These are phyloP conservation scores for Mamestra configurata DNA, from an alignment of 1,140 invertebrate genomes.

Conservation along the genomic window DNA sequence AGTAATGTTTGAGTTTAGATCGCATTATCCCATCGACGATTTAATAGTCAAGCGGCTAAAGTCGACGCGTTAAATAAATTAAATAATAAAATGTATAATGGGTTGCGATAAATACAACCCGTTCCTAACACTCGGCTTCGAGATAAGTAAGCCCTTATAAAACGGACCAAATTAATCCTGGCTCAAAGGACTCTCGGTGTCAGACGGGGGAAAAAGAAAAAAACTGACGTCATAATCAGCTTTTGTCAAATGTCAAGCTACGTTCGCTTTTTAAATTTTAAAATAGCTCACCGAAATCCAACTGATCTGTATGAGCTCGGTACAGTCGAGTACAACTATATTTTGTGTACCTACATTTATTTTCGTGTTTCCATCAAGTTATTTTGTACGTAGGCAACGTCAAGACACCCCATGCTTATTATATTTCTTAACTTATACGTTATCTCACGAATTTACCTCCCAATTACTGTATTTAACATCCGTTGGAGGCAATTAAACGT, in stretches of 20 bases:
- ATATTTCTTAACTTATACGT: constrained; percentile 66
- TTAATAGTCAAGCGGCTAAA: constrained; percentile 86
- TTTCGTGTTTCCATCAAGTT: not conserved
- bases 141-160: constrained; percentile 87
- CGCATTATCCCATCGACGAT: constrained; percentile 81
- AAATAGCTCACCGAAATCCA: constrained; percentile 77
- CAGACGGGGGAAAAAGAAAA: constrained; percentile 70
- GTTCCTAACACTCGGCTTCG: constrained; percentile 76
- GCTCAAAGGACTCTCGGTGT: constrained; percentile 79
- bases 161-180: constrained; percentile 86
- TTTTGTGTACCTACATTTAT: not conserved
- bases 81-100: constrained; percentile 88
- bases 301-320: constrained; percentile 52
- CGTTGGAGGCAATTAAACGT: constrained; percentile 80
- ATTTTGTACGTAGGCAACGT: constrained; percentile 1
- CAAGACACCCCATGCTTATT: constrained; percentile 44
- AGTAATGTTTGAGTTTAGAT: constrained; percentile 82
- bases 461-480: constrained; percentile 84
- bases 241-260: constrained; percentile 87
- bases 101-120: constrained; percentile 85
- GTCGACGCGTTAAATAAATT: constrained; percentile 86
- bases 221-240: constrained; percentile 87
- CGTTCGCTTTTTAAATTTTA: constrained; percentile 82
- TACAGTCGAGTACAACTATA: constrained; percentile 62
- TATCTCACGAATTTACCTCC: constrained; percentile 77